Evolutionary conservation across 2,113 vertebrate species (phyloP).

Genomic region (Spheniscus mendiculus): DNA sequence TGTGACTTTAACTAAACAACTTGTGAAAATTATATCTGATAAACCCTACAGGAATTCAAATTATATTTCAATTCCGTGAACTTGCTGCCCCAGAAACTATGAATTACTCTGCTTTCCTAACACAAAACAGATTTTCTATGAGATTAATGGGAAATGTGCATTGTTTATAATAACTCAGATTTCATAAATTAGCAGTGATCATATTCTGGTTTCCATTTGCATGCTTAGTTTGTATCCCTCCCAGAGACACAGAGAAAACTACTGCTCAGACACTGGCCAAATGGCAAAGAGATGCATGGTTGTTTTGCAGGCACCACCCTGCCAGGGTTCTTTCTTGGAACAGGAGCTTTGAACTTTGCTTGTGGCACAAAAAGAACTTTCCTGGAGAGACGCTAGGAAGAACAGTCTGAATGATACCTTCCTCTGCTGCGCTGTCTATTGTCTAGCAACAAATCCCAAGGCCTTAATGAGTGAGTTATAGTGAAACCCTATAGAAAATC

Average conservation of each 20-base stretch:
- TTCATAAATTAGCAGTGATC: slow-evolving; percentile 26
- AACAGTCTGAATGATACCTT: background rate
- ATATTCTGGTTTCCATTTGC: slow-evolving; percentile 25
- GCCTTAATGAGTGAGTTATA: background rate
- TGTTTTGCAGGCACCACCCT: background rate
- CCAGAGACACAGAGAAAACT: background rate
- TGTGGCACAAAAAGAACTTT: background rate
- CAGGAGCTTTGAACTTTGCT: background rate
- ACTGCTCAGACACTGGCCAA: background rate
- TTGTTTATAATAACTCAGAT: slow-evolving; percentile 51
- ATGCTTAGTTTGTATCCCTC: background rate
- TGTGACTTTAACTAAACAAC: slow-evolving; percentile 37
- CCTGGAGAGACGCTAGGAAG: background rate
- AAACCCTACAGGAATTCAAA: slow-evolving; percentile 51
- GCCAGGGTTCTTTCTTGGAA: background rate
- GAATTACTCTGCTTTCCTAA: slow-evolving; percentile 50
- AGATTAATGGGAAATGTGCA: slow-evolving; percentile 34
- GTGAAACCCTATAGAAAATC: background rate
- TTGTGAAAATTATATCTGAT: slow-evolving; percentile 48
- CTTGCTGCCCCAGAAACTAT: slow-evolving; percentile 34
- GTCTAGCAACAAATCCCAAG: background rate
- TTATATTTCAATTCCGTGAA: slow-evolving; percentile 51
- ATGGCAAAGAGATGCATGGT: background rate
- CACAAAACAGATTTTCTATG: slow-evolving; percentile 34
- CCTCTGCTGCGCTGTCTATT: background rate